phyloP scores from a whole-genome alignment of 2,888 invertebrate species.

The Eilema depressum region DNA sequence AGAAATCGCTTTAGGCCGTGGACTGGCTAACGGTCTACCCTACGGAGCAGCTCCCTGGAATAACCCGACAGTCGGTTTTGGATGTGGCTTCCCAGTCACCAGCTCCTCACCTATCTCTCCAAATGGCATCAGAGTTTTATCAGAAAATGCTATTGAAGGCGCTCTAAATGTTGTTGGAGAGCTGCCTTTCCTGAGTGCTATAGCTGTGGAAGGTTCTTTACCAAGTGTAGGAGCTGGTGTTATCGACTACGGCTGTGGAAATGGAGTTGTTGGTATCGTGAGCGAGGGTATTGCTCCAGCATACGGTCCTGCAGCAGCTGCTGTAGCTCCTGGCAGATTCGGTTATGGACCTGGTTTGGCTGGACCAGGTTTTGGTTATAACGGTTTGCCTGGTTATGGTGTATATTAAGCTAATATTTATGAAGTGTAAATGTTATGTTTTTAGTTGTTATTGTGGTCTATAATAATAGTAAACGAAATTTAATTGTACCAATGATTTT shows the following conservation, averaged over 20 bases:
- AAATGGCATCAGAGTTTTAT: slow-evolving; percentile 57
- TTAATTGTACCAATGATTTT: neutral
- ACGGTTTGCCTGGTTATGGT: neutral
- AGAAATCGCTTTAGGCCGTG: slow-evolving; percentile 28
- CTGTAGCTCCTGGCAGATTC: slow-evolving; percentile 12
- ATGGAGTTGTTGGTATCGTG: slow-evolving; percentile 27
- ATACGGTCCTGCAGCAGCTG: slow-evolving; percentile 6
- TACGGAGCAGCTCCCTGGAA: slow-evolving; percentile 16
- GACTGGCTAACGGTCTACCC: neutral
- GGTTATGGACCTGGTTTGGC: neutral
- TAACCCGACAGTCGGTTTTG: slow-evolving; percentile 26
- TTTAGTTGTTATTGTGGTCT: neutral
- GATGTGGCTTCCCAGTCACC: slow-evolving; percentile 49
- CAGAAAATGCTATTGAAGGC: slow-evolving; percentile 64
- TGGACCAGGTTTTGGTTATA: neutral
- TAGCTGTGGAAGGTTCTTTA: slow-evolving; percentile 56
- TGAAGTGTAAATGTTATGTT: neutral
- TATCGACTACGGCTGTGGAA: slow-evolving; percentile 49
- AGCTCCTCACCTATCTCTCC: slow-evolving; percentile 58
- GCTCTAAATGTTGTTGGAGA: slow-evolving; percentile 54
- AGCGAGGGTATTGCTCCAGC: slow-evolving; percentile 29
- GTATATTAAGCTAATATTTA: neutral
- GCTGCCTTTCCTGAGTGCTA: slow-evolving; percentile 60
- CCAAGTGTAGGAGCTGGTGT: slow-evolving; percentile 55
- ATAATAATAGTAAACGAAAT: neutral